Conservation (phyloP, 2,113 vertebrate genomes). For the Sardina pilchardus region DNA sequence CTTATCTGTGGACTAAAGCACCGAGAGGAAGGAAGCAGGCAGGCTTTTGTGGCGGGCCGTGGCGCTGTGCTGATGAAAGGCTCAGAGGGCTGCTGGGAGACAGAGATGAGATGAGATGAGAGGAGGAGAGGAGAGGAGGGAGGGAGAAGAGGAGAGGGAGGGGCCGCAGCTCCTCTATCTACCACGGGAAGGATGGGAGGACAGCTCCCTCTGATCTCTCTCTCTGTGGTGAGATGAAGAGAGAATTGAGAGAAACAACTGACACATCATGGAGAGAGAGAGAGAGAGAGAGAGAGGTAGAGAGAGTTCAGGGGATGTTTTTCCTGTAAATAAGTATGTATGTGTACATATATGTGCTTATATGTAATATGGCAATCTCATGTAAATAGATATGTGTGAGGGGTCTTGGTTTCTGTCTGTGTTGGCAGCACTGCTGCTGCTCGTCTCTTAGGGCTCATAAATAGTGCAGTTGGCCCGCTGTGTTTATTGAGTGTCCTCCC, state of each 20-base stretch:
- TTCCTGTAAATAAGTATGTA: not conserved
- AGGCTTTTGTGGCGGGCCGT: not conserved
- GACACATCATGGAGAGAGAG: not conserved
- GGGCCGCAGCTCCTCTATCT: not conserved
- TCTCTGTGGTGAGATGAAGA: not conserved
- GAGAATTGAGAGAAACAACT: not conserved
- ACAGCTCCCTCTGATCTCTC: conserved; percentile 3
- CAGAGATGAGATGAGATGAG: not conserved
- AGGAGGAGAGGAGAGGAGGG: not conserved
- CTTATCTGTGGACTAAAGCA: not conserved
- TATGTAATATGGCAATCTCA: not conserved
- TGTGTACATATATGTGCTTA: not conserved
- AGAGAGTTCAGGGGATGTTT: not conserved
- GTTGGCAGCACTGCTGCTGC: not conserved
- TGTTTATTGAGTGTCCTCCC: not conserved
- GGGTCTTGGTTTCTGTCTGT: not conserved
- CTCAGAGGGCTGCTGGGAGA: not conserved
- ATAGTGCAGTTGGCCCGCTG: not conserved
- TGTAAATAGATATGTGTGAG: not conserved
- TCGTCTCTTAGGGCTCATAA: not conserved
- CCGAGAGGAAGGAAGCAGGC: not conserved
- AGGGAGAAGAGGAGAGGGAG: not conserved
- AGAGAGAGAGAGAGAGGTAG: not conserved
- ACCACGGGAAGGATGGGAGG: not conserved
- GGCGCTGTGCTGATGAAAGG: not conserved